A percentile compares a stretch with the other conserved stretches of the same genome.
Conservation (phyloP, 2,888 invertebrate genomes). For the Cheilosia vernalis region DNA sequence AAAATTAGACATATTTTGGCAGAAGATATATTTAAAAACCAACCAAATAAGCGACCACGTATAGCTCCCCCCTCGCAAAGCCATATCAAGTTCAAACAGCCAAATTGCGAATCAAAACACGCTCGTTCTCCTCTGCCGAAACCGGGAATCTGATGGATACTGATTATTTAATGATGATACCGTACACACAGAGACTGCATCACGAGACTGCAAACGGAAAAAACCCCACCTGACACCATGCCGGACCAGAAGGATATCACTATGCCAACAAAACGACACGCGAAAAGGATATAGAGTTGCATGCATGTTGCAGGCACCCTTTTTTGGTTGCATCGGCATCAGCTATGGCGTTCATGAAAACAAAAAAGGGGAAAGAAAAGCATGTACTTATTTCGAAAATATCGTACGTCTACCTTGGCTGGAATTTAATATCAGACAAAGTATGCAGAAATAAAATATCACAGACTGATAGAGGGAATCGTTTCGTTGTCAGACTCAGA, state of each 20-base stretch:
- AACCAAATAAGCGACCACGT: neutral
- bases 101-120: neutral
- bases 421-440: conserved; percentile 60
- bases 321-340: neutral
- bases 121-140: neutral
- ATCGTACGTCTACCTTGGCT: conserved; percentile 21
- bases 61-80: neutral
- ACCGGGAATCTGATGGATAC: conserved; percentile 15
- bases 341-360: neutral
- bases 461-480: conserved; percentile 30
- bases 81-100: neutral
- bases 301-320: conserved; percentile 39
- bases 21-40: neutral
- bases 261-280: conserved; percentile 60
- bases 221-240: conserved; percentile 55
- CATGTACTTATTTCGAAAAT: conserved; percentile 8
- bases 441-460: conserved; percentile 54
- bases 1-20: neutral
- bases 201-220: conserved; percentile 25
- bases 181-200: neutral
- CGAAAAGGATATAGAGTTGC: conserved; percentile 66
- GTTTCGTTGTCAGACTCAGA: conserved; percentile 17
- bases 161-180: conserved; percentile 35
- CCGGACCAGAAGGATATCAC: conserved; percentile 61
- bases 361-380: conserved; percentile 4